phyloP scores from a whole-genome alignment of 2,113 vertebrate species.

The Fregetta grallaria region DNA sequence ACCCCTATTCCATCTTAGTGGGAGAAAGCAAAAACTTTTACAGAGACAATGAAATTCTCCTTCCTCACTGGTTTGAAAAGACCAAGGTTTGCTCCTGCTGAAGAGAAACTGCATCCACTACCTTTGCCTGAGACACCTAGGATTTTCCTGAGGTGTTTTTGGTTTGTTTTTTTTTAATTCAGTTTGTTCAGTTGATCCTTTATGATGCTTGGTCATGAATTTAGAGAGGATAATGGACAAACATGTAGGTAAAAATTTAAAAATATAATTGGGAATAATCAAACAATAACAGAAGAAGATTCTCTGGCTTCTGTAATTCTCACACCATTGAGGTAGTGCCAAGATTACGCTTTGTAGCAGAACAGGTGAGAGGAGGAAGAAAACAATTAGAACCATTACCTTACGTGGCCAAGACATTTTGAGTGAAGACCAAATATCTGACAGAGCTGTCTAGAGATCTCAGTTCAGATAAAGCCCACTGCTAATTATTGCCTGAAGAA shows the following conservation, averaged over 20 bases:
- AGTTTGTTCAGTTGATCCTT: not conserved
- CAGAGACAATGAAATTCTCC: not conserved
- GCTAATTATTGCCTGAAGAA: not conserved
- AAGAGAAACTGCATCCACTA: not conserved
- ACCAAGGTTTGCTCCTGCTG: not conserved
- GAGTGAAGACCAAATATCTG: constrained; percentile 18
- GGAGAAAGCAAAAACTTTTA: not conserved
- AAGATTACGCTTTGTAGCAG: not conserved
- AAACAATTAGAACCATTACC: not conserved
- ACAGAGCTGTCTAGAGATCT: not conserved
- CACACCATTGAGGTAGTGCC: not conserved
- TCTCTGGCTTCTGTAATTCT: not conserved
- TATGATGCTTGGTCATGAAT: not conserved
- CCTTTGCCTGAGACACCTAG: not conserved
- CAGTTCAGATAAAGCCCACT: constrained; percentile 7
- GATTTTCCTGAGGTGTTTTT: not conserved
- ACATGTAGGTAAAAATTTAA: not conserved
- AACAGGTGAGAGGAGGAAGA: constrained; percentile 10
- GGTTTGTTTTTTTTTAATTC: not conserved
- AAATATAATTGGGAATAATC: not conserved
- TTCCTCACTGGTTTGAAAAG: not conserved
- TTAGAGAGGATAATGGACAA: not conserved
- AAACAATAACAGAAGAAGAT: not conserved
- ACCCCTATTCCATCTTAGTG: not conserved
- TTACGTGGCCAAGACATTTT: not conserved